Evolutionary conservation across 2,113 vertebrate species (phyloP).

Genomic region (Orientallactaga bullata): DNA sequence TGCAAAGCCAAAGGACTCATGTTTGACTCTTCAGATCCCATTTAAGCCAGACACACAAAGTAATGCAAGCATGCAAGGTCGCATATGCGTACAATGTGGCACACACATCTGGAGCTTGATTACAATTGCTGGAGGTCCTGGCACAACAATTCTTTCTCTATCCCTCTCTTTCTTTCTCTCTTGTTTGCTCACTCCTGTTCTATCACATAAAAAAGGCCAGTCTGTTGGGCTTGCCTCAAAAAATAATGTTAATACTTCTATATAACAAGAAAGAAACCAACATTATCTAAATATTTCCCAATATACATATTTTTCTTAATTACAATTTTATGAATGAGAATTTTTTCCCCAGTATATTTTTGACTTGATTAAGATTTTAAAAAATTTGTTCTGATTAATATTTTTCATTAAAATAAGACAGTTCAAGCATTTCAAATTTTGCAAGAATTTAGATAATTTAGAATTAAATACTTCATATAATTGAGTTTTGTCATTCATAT

Average conservation of each 20-base stretch:
- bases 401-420: constrained; percentile 5
- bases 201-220: too few relatives aligned
- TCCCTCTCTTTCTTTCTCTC: too few relatives aligned
- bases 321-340: not conserved
- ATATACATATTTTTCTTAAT: not conserved
- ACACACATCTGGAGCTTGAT: too few relatives aligned
- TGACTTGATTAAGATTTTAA: not conserved
- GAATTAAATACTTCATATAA: not conserved
- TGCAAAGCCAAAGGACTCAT: too few relatives aligned
- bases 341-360: not conserved
- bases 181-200: too few relatives aligned
- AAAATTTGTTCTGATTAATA: constrained; percentile 9
- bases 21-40: too few relatives aligned
- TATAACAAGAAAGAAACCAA: not conserved
- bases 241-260: not conserved
- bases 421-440: not conserved
- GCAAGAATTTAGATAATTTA: not conserved
- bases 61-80: too few relatives aligned
- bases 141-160: too few relatives aligned
- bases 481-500: not conserved
- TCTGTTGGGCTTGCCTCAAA: too few relatives aligned
- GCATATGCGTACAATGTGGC: too few relatives aligned
- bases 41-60: too few relatives aligned
- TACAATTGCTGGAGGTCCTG: too few relatives aligned
- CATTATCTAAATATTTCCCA: not conserved